A percentile compares a stretch with the other conserved stretches of the same genome.
Conservation (phyloP, 2,797 vertebrate species). For the Gila robusta region DNA sequence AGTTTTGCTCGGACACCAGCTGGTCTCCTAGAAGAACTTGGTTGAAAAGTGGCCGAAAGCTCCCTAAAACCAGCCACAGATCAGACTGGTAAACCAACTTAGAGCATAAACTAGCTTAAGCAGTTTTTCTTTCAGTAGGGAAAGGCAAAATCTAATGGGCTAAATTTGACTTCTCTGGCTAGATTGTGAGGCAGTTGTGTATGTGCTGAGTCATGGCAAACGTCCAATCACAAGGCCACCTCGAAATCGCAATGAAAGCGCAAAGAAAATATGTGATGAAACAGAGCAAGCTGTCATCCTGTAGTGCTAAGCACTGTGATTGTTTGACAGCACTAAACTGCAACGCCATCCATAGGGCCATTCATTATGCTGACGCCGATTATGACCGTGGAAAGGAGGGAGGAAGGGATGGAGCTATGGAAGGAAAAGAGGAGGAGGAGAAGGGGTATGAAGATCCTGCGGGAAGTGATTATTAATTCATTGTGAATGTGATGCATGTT, state of each 20-base stretch:
- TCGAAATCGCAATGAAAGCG: neutral
- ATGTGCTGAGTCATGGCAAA: slow-evolving; percentile 26
- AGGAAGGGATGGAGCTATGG: neutral
- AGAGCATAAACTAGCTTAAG: neutral
- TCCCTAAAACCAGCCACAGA: neutral
- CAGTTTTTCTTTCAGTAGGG: neutral
- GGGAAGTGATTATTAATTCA: slow-evolving; percentile 36
- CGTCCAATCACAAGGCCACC: slow-evolving; percentile 18
- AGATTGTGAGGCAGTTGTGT: slow-evolving; percentile 11
- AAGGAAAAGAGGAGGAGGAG: neutral
- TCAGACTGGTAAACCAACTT: neutral
- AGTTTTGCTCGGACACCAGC: neutral
- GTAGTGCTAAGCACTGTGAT: slow-evolving; percentile 35
- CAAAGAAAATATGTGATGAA: slow-evolving; percentile 23
- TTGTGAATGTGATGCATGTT: slow-evolving; percentile 28
- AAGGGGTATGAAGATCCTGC: slow-evolving; percentile 16
- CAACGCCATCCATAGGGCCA: slow-evolving; percentile 33
- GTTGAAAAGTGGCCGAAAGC: neutral
- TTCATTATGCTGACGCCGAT: slow-evolving; percentile 19
- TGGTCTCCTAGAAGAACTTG: no score
- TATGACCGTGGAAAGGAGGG: neutral
- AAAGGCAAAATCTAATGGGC: neutral
- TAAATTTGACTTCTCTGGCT: slow-evolving; percentile 7
- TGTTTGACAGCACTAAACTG: slow-evolving; percentile 61
- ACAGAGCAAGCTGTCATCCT: slow-evolving; percentile 52